These are phyloP conservation scores for Leucoma salicis DNA, from an alignment of 2,888 invertebrate species.

Conservation along the genomic window DNA sequence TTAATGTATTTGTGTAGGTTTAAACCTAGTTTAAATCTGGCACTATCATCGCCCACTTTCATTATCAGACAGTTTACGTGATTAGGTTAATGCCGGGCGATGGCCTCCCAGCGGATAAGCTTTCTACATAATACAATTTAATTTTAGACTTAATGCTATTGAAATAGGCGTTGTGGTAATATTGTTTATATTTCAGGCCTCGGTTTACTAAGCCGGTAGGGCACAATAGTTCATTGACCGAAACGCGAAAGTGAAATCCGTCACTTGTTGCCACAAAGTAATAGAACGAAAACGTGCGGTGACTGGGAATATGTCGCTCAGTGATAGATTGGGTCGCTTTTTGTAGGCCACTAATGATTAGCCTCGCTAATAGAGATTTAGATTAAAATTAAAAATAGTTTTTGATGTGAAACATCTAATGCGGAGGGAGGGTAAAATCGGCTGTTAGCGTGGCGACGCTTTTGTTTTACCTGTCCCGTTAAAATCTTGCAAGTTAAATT, in stretches of 20 bases:
- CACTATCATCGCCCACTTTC: constrained; percentile 28
- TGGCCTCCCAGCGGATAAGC: constrained; percentile 17
- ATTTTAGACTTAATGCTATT: constrained; percentile 19
- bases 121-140: constrained; percentile 10
- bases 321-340: constrained; percentile 38
- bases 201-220: constrained; percentile 40
- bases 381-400: too few relatives aligned
- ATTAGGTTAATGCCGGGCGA: constrained; percentile 39
- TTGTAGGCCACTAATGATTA: constrained; percentile 33
- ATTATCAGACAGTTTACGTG: constrained; percentile 40
- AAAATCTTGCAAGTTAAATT: too few relatives aligned
- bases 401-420: too few relatives aligned
- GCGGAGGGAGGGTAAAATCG: too few relatives aligned
- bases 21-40: too few relatives aligned
- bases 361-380: too few relatives aligned
- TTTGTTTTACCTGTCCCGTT: too few relatives aligned
- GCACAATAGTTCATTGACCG: constrained; percentile 53
- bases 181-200: constrained; percentile 32
- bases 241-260: constrained; percentile 67
- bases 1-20: too few relatives aligned
- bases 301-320: constrained; percentile 41
- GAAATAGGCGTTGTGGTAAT: constrained; percentile 21
- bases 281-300: constrained; percentile 48
- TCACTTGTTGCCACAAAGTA: constrained; percentile 64
- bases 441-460: too few relatives aligned